phyloP scores from a whole-genome alignment of 2,113 vertebrate species.

The Syngnathus floridae region DNA sequence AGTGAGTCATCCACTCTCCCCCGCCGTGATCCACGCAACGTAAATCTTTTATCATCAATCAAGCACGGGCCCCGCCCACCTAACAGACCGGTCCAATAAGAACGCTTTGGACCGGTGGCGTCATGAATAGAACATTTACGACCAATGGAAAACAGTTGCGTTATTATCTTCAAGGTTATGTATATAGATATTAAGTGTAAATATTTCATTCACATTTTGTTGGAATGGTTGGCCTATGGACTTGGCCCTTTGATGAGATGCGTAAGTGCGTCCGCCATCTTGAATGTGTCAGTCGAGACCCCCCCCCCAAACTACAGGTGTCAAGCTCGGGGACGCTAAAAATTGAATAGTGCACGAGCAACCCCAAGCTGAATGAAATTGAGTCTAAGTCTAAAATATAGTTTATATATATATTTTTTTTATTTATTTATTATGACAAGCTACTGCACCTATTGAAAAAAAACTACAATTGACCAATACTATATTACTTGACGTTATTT shows the following conservation, averaged over 20 bases:
- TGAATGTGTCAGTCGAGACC: neutral
- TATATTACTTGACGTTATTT: too few species aligned
- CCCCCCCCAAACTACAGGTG: too few species aligned
- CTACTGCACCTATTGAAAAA: too few species aligned
- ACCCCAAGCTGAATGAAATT: too few species aligned
- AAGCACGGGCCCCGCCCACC: constrained; percentile 45
- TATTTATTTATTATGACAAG: too few species aligned
- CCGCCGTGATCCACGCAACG: constrained; percentile 46
- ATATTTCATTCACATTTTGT: neutral
- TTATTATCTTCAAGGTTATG: constrained; percentile 5
- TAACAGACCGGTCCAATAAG: neutral
- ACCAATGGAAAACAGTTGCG: neutral
- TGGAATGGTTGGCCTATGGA: too few species aligned
- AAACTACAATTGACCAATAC: too few species aligned
- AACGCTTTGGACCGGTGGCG: neutral
- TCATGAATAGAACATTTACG: neutral
- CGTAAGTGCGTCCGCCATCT: neutral
- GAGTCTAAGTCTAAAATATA: too few species aligned
- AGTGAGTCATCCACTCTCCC: constrained; percentile 69
- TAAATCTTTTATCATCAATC: constrained; percentile 60
- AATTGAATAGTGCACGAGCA: too few species aligned
- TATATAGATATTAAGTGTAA: neutral
- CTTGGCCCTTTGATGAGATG: neutral
- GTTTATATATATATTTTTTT: too few species aligned
- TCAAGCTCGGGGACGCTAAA: too few species aligned